A percentile compares a stretch with the other conserved stretches of the same genome.
Evolutionary conservation across 53 echinoderm and acorn worm genomes (phyloP).

Genomic region (Astropecten irregularis): DNA sequence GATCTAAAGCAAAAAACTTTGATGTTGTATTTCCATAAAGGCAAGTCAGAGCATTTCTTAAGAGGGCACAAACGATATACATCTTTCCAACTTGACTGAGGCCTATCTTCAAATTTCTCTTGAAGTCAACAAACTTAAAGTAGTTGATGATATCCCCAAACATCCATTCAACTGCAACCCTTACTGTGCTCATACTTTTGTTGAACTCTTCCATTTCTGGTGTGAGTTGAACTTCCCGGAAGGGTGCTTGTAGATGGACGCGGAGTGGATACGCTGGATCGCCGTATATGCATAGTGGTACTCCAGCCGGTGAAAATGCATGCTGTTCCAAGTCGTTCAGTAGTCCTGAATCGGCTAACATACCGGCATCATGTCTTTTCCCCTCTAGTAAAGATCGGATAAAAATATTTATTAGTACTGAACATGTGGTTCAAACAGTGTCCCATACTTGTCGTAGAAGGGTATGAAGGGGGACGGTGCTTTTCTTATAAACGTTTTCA

Average conservation of each 20-base stretch:
- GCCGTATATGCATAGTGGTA: constrained; percentile 35
- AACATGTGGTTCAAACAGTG: too few relatives aligned
- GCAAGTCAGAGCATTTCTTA: constrained; percentile 42
- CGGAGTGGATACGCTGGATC: constrained; percentile 29
- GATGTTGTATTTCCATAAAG: constrained; percentile 24
- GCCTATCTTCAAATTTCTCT: too few relatives aligned
- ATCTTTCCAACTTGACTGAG: neutral
- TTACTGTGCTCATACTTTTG: constrained; percentile 10
- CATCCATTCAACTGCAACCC: constrained; percentile 43
- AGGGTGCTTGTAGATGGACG: constrained; percentile 25
- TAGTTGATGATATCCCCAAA: constrained; percentile 27
- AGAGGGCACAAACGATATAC: constrained; percentile 9
- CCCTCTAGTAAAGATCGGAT: too few relatives aligned
- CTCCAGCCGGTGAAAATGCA: neutral
- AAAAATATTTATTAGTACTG: too few relatives aligned
- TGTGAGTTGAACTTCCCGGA: neutral
- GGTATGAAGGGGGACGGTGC: too few relatives aligned
- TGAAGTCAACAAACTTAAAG: too few relatives aligned
- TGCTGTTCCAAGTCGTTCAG: neutral
- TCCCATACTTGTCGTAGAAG: too few relatives aligned
- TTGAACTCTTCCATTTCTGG: constrained; percentile 8
- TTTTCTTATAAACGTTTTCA: too few relatives aligned
- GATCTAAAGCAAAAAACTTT: constrained; percentile 29
- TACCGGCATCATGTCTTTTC: constrained; percentile 19
- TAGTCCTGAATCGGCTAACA: constrained; percentile 40